Evolutionary conservation across 2,888 invertebrate genomes (phyloP), one percentile per base, ranked within the genome.

Genomic region (Drosophila sordidapex): DNA sequence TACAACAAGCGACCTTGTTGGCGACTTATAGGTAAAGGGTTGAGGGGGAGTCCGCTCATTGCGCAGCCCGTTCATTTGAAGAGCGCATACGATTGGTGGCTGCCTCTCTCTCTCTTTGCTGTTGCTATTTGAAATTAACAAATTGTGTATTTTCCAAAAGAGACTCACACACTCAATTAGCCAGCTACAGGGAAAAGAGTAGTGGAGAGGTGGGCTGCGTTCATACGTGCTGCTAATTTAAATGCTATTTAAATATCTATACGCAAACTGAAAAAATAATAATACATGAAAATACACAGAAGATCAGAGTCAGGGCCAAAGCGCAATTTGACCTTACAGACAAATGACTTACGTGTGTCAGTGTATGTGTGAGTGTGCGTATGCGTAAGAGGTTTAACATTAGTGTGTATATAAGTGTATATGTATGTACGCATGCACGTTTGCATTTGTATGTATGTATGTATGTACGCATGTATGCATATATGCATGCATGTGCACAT

Each of bases 271-370:
- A 70, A 68, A 21, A 76, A 67, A 76, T 83, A 76, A 73, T 82
- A 74, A 68, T 66, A 74, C 74, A 70, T 57, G 65, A 75, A 76
- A 74, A 83, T 61, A 82, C 74, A 87, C 87, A 87, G 82, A 83
- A 90, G 91, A 91, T 89, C 91, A 91, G 90, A 90, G 90, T 90
- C 90, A 90, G 85, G 90, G 90, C 69, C 84, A 81, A 51, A 68
- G 73, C 74, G 62, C 79, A 76, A 79, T 63, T 83, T 86, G 90
- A 84, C 83, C 83, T 84, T 89, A 89, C 57, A 67, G 48, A 21
- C 62, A 56, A 75, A 75, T 74, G 70, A 65, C 65, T 60, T 79
- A 61, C 40, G 40, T 52, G 21, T 63, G 38, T 66, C 53, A 46
- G 59, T 51, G 52, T 61, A 43, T 65, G 53, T 54, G 52, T 57